Percentiles rank a stretch among this genome's conserved stretches.
phyloP scores from a whole-genome alignment of 35 echinoderm and acorn worm species.

The Chiridota heheva region DNA sequence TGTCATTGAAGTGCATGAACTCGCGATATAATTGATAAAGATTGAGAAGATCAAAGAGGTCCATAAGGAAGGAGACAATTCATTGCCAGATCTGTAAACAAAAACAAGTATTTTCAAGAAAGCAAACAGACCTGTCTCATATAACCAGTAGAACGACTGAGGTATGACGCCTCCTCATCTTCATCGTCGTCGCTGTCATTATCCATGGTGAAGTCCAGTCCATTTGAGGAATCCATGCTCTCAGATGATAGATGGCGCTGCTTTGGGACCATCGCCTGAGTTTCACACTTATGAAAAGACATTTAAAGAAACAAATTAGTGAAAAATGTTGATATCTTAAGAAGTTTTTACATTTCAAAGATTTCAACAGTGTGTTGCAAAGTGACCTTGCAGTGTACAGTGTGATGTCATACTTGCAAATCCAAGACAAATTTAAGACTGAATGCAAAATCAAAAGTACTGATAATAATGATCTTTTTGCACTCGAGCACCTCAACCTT shows the following conservation, averaged over 20 bases:
- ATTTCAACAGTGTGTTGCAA: too few relatives aligned
- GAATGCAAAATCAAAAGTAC: too few relatives aligned
- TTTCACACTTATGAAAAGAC: constrained; percentile 14
- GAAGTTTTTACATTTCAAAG: neutral
- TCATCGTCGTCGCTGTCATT: constrained; percentile 88
- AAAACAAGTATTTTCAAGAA: too few relatives aligned
- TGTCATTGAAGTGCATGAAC: too few relatives aligned
- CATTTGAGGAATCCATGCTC: constrained; percentile 44
- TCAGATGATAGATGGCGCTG: constrained; percentile 18
- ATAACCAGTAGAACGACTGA: constrained; percentile 68
- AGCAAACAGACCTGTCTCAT: constrained; percentile 61
- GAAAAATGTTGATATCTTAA: too few relatives aligned
- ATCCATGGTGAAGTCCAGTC: constrained; percentile 38
- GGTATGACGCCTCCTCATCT: constrained; percentile 66
- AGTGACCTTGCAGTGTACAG: too few relatives aligned
- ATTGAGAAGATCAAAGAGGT: neutral
- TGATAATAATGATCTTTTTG: too few relatives aligned
- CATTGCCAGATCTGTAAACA: neutral
- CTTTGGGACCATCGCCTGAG: constrained; percentile 16
- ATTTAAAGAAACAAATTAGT: neutral
- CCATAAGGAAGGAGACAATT: neutral
- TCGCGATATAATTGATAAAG: neutral
- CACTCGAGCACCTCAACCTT: too few relatives aligned
- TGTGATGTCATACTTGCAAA: too few relatives aligned
- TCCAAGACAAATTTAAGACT: too few relatives aligned